Evolutionary conservation across 2,113 vertebrate genomes (phyloP).

Genomic region (Platichthys flesus): DNA sequence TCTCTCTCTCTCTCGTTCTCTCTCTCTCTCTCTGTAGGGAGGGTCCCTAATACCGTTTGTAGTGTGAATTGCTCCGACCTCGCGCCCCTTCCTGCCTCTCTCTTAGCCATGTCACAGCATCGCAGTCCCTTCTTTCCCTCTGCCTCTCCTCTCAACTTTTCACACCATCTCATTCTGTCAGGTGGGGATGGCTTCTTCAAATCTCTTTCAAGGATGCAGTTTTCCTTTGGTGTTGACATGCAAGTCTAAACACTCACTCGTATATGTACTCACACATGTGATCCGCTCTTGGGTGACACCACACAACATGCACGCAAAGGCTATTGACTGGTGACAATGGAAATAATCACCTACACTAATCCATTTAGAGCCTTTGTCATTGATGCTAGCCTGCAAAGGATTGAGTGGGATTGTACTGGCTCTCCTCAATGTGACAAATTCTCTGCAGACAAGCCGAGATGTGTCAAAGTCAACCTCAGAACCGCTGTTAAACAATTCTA

Average conservation of each 20-base stretch:
- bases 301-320: constrained; percentile 60
- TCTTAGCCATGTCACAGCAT: constrained; percentile 24
- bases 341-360: constrained; percentile 81
- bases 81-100: constrained; percentile 13
- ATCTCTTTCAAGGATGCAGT: constrained; percentile 37
- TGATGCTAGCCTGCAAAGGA: constrained; percentile 52
- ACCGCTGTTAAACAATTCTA: constrained; percentile 69
- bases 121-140: background rate
- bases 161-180: constrained; percentile 32
- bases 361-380: constrained; percentile 80
- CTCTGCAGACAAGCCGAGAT: constrained; percentile 27
- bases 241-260: constrained; percentile 16
- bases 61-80: constrained; percentile 64
- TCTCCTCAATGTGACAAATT: constrained; percentile 58
- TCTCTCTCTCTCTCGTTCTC: constrained; percentile 11
- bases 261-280: background rate
- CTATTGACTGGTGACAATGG: constrained; percentile 70
- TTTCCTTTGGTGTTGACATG: constrained; percentile 37
- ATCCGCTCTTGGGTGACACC: constrained; percentile 23
- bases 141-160: constrained; percentile 24
- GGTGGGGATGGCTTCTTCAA: constrained; percentile 17
- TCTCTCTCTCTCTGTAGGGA: constrained; percentile 32
- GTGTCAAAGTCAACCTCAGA: constrained; percentile 58
- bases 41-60: constrained; percentile 52
- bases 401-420: constrained; percentile 62